phyloP scores from a whole-genome alignment of 2,113 vertebrate species.

The Stictonetta naevosa region DNA sequence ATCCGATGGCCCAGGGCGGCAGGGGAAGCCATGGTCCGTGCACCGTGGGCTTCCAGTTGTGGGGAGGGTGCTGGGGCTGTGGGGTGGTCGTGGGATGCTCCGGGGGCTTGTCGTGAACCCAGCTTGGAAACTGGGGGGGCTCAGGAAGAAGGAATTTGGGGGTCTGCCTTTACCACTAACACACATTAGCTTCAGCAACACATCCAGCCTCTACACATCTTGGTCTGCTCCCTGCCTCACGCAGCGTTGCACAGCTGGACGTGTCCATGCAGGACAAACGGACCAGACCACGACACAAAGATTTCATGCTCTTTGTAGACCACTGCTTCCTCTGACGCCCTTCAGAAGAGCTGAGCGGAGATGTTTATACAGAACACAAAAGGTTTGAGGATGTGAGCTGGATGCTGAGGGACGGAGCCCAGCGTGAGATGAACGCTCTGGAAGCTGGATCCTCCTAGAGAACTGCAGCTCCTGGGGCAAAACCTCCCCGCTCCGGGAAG shows the following conservation, averaged over 20 bases:
- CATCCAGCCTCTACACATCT: not conserved
- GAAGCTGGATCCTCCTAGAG: not conserved
- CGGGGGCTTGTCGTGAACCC: not conserved
- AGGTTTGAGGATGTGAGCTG: not conserved
- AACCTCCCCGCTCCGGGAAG: not conserved
- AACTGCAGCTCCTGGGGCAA: not conserved
- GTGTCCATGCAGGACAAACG: not conserved
- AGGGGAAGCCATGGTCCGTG: not conserved
- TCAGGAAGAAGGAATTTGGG: not conserved
- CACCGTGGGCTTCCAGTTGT: fast-evolving
- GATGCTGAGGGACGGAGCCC: not conserved
- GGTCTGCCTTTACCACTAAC: not conserved
- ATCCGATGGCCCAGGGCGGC: not conserved
- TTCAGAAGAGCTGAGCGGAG: not conserved
- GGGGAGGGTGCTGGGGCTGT: not conserved
- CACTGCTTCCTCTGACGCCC: not conserved
- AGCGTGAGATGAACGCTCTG: not conserved
- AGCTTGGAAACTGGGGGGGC: not conserved
- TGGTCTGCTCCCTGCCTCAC: fast-evolving
- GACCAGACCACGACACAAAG: not conserved
- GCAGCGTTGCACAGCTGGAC: fast-evolving
- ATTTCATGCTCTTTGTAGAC: not conserved
- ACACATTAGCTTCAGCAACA: not conserved
- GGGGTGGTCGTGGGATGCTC: not conserved
- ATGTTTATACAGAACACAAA: conserved; percentile 30